A percentile compares a stretch with the other conserved stretches of the same genome.
Evolutionary conservation across 2,797 vertebrate species (phyloP).

Genomic region (Acrossocheilus fasciatus): DNA sequence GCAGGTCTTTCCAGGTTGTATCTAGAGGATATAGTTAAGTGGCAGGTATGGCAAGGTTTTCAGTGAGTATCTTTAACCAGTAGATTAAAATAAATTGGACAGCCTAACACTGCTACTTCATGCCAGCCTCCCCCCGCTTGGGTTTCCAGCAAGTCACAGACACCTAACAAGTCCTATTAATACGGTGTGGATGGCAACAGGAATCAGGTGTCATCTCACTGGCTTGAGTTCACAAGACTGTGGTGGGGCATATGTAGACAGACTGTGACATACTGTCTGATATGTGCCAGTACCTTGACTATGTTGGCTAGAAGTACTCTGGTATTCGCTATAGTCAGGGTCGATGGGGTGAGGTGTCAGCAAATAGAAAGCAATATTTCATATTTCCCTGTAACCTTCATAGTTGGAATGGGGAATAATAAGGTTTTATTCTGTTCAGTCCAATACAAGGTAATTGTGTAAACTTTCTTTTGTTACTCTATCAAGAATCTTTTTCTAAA

Average conservation of each 20-base stretch:
- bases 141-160: slow-evolving; percentile 60
- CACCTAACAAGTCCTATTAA: slow-evolving; percentile 68
- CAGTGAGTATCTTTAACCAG: slow-evolving; percentile 51
- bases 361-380: slow-evolving; percentile 13
- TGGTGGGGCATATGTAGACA: slow-evolving; percentile 37
- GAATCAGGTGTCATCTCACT: slow-evolving; percentile 62
- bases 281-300: slow-evolving; percentile 43
- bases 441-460: background rate
- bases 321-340: slow-evolving; percentile 4
- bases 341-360: background rate
- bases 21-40: slow-evolving; percentile 1
- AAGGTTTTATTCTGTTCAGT: background rate
- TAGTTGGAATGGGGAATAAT: background rate
- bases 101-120: background rate
- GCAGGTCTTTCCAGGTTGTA: background rate
- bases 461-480: background rate
- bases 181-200: slow-evolving; percentile 61
- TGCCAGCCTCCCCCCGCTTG: slow-evolving; percentile 42
- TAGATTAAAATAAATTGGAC: slow-evolving; percentile 63
- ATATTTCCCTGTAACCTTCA: slow-evolving; percentile 13
- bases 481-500: background rate
- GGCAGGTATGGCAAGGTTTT: slow-evolving; percentile 32
- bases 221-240: slow-evolving; percentile 54
- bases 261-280: slow-evolving; percentile 50
- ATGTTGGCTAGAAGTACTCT: background rate